Evolutionary conservation across 1,140 invertebrate genomes (phyloP).

Genomic region (Sycophaga agraensis): DNA sequence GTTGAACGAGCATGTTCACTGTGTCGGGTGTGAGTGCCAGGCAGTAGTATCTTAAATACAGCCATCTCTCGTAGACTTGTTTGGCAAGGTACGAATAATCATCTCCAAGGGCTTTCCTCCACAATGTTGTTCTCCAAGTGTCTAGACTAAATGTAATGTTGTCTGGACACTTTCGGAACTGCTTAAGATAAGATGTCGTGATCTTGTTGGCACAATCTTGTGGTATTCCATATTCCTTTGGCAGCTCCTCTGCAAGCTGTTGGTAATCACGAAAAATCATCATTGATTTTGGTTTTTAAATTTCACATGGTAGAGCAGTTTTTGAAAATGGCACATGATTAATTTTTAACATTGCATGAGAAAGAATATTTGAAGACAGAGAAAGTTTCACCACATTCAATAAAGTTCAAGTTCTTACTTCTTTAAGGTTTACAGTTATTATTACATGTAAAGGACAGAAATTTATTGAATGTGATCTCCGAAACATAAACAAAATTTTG

Average conservation of each 20-base stretch:
- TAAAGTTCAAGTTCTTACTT: background rate
- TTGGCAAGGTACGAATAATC: constrained; percentile 70
- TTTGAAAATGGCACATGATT: constrained; percentile 17
- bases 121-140: constrained; percentile 73
- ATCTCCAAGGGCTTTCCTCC: constrained; percentile 74
- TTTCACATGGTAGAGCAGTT: background rate
- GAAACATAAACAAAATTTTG: constrained; percentile 28
- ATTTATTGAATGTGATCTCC: constrained; percentile 33
- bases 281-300: constrained; percentile 21
- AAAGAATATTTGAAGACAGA: constrained; percentile 19
- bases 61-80: constrained; percentile 73
- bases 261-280: constrained; percentile 40
- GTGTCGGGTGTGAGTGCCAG: constrained; percentile 68
- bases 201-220: constrained; percentile 63
- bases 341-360: constrained; percentile 17
- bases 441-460: background rate
- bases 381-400: constrained; percentile 21
- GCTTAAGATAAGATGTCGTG: constrained; percentile 68
- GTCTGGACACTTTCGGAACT: constrained; percentile 77
- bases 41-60: constrained; percentile 73
- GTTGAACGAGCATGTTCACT: constrained; percentile 64
- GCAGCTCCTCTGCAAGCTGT: constrained; percentile 71
- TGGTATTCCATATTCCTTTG: constrained; percentile 66
- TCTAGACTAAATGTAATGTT: constrained; percentile 70
- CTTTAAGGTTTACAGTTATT: background rate